Conservation (phyloP, 2,113 vertebrate species). For the Mystacornis crossleyi region DNA sequence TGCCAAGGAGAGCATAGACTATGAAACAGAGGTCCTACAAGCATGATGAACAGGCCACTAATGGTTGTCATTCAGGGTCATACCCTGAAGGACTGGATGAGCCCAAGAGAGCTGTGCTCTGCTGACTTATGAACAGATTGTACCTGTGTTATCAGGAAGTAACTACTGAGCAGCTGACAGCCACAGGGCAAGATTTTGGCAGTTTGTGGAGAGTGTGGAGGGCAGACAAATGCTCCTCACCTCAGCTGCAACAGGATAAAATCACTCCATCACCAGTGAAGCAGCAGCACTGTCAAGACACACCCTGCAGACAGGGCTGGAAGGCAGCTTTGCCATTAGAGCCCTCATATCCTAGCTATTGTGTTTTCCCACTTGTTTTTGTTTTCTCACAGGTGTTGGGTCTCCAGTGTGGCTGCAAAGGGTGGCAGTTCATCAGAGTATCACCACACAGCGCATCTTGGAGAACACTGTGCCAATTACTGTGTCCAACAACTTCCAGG, state of each 20-base stretch:
- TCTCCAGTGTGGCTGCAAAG: neutral
- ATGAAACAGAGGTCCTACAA: neutral
- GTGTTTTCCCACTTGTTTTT: neutral
- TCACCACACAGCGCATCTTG: rapidly evolving
- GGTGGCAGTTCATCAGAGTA: neutral
- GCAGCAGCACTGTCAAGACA: neutral
- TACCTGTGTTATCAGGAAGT: neutral
- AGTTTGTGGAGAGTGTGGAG: neutral
- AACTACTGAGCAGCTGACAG: neutral
- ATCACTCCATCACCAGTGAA: neutral
- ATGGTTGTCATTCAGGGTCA: neutral
- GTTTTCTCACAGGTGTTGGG: neutral
- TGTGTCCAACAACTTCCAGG: neutral
- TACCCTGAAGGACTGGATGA: neutral
- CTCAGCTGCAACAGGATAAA: neutral
- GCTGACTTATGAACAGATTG: neutral
- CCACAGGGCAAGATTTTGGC: neutral
- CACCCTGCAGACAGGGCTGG: neutral
- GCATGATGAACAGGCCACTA: neutral
- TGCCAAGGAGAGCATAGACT: neutral
- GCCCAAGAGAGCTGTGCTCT: neutral
- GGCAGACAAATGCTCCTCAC: neutral
- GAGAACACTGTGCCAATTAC: neutral
- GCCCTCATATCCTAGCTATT: neutral
- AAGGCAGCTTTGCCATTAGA: neutral